A percentile compares a stretch with the other conserved stretches of the same genome.
Conservation (phyloP, 2,113 vertebrate genomes). For the Proteles cristata region DNA sequence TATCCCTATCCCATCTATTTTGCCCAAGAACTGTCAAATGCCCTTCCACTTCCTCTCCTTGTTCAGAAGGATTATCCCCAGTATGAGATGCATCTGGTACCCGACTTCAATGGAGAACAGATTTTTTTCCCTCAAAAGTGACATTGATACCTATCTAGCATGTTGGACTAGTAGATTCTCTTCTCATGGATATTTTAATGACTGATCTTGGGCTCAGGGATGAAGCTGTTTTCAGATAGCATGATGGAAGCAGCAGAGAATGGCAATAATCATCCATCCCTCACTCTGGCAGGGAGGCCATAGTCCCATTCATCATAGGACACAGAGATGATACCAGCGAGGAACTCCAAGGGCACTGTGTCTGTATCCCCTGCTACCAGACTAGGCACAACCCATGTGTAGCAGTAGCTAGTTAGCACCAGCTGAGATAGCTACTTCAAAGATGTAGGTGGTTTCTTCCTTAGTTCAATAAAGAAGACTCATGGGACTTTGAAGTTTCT, state of each 20-base stretch:
- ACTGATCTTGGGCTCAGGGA: constrained; percentile 94
- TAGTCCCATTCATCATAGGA: constrained; percentile 99
- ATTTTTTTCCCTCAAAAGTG: constrained; percentile 97
- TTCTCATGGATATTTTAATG: constrained; percentile 97
- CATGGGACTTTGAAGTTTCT: constrained; percentile 98
- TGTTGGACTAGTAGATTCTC: constrained; percentile 91
- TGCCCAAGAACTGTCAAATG: constrained; percentile 75
- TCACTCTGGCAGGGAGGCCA: constrained; percentile 94
- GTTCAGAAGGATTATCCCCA: constrained; percentile 98
- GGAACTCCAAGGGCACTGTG: constrained; percentile 94
- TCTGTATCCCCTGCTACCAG: constrained; percentile 96
- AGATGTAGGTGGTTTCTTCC: constrained; percentile 98
- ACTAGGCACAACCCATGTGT: constrained; percentile 98
- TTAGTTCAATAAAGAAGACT: constrained; percentile 98
- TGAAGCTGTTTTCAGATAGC: constrained; percentile 95
- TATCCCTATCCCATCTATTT: neutral
- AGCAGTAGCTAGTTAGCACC: constrained; percentile 97
- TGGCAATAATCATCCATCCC: constrained; percentile 93
- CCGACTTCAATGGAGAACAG: constrained; percentile 98
- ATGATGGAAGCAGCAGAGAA: constrained; percentile 97
- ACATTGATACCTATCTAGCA: constrained; percentile 97
- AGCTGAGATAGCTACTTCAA: constrained; percentile 96
- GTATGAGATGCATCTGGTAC: constrained; percentile 98
- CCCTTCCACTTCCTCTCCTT: constrained; percentile 97
- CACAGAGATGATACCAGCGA: constrained; percentile 95